Percentiles rank a stretch among this genome's conserved stretches.
These are phyloP conservation scores for Proterorhinus semilunaris DNA, from an alignment of 2,113 vertebrate genomes.

Conservation along the genomic window DNA sequence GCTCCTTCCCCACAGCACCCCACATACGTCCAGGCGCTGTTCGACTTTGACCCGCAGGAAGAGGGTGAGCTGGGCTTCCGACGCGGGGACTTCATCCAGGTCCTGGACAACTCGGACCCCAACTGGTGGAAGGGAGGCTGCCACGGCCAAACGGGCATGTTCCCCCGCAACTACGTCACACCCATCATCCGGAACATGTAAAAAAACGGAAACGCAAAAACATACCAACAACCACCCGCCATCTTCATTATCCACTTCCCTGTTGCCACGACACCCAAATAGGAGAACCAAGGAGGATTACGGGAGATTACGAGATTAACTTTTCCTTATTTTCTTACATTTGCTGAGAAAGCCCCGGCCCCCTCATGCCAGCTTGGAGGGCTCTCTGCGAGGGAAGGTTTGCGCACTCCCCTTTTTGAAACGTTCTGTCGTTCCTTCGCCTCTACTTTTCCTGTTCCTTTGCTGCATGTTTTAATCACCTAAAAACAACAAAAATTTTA, in stretches of 20 bases:
- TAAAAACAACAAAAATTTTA: constrained; percentile 71
- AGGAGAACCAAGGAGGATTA: constrained; percentile 67
- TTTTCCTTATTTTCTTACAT: neutral
- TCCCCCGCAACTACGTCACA: constrained; percentile 98
- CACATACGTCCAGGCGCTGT: constrained; percentile 96
- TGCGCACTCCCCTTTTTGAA: constrained; percentile 68
- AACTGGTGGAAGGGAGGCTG: constrained; percentile 99
- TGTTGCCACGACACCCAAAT: constrained; percentile 82
- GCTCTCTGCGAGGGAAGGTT: constrained; percentile 62
- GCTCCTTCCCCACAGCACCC: constrained; percentile 52
- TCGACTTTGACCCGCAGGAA: constrained; percentile 98
- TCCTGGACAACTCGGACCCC: constrained; percentile 99
- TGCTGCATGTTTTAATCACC: constrained; percentile 82
- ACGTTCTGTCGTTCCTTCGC: constrained; percentile 64
- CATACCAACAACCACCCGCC: constrained; percentile 26
- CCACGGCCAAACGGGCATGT: constrained; percentile 97
- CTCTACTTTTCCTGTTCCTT: constrained; percentile 51
- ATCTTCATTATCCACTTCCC: constrained; percentile 55
- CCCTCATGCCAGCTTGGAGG: constrained; percentile 68
- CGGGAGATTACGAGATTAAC: constrained; percentile 54
- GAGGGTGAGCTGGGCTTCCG: constrained; percentile 98
- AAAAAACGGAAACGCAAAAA: constrained; percentile 49
- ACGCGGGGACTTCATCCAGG: constrained; percentile 97
- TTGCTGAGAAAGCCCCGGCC: constrained; percentile 61
- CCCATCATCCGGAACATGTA: constrained; percentile 97